Conservation (phyloP, 2,888 invertebrate genomes). For the Aphelenchoides bicaudatus region DNA sequence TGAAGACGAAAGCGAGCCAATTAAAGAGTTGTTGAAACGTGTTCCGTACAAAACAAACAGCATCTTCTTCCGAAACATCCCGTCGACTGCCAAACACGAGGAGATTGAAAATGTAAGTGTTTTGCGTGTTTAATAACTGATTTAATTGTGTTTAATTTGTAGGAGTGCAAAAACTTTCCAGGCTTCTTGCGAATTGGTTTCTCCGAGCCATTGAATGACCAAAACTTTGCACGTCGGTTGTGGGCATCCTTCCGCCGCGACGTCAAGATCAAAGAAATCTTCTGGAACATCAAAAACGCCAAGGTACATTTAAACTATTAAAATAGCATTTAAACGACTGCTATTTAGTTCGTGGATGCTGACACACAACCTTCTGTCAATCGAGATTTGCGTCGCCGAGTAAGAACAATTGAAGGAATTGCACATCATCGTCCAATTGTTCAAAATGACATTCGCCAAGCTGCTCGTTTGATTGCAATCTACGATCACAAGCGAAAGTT, state of each 20-base stretch:
- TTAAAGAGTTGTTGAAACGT: constrained; percentile 20
- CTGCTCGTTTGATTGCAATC: constrained; percentile 64
- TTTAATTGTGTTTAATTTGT: constrained; percentile 25
- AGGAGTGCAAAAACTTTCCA: constrained; percentile 83
- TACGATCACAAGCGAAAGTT: constrained; percentile 63
- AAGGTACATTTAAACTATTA: constrained; percentile 62
- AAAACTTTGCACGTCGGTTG: constrained; percentile 90
- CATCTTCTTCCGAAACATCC: constrained; percentile 89
- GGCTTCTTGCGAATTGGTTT: constrained; percentile 91
- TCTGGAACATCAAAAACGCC: constrained; percentile 95
- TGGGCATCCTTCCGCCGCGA: constrained; percentile 84
- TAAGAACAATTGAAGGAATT: constrained; percentile 84
- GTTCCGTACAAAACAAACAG: constrained; percentile 76
- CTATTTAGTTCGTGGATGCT: constrained; percentile 74
- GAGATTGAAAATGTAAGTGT: constrained; percentile 82
- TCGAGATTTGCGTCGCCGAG: constrained; percentile 86
- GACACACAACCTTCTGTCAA: constrained; percentile 93
- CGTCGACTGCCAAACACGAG: constrained; percentile 88
- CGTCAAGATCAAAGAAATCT: constrained; percentile 97
- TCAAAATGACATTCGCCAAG: constrained; percentile 63
- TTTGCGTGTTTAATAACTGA: background rate
- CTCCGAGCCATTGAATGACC: constrained; percentile 91
- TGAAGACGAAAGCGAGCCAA: constrained; percentile 32
- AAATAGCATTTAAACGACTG: background rate
- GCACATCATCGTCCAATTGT: constrained; percentile 79